Base-by-base conservation (phyloP, 37 sponge, comb jelly and placozoan species). In the Halisarca cf. caerulea region DNA sequence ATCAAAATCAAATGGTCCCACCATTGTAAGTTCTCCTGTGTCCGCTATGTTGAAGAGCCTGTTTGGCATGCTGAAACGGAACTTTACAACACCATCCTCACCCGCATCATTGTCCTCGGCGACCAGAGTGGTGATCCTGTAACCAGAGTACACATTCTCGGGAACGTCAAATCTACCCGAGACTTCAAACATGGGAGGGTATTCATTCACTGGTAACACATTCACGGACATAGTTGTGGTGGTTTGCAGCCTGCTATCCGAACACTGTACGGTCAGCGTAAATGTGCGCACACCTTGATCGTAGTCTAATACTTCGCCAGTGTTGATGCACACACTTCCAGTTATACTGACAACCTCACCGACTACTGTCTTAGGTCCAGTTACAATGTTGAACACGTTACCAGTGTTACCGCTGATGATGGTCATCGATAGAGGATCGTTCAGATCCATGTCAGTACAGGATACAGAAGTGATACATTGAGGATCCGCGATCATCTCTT, bases 1-100 rank as follows among this genome's bases (percentile, higher is more conserved):
- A 43, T 94, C 94, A 58, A 87, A 83, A 58, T 94, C 89, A 37
- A 94, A 80, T 1, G 47, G 34, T 17, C 78, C 84, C 43, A 71
- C 74, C 42, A 90, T 80, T 41, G 82, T 21, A 0, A 94, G 33
- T 30, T 71, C 57, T 18, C 90, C 91, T 17, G 66, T 47, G 24
- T n/a, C 24, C 39, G 53, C 66, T 30, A 68, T 24, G 20, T 8
- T 71, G 77, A 74, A 54, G 28, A 9, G 77, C 45, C 39, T 17
- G 21, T 23, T 24, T 21, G 79, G 14, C 4, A 69, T 86, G 4
- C 14, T 6, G 6, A 87, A 62, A 5, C 18, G 23, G 43, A 87
- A 89, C 15, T 18, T 41, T 54, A 92, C 84, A 58, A 79, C 54
- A 23, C 93, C 93, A 81, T 92, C 93, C 8, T 33, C 60, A 0